Percentiles rank a stretch among this genome's conserved stretches.
Evolutionary conservation across 2,888 invertebrate species (phyloP).

Genomic region (Nineta flava): DNA sequence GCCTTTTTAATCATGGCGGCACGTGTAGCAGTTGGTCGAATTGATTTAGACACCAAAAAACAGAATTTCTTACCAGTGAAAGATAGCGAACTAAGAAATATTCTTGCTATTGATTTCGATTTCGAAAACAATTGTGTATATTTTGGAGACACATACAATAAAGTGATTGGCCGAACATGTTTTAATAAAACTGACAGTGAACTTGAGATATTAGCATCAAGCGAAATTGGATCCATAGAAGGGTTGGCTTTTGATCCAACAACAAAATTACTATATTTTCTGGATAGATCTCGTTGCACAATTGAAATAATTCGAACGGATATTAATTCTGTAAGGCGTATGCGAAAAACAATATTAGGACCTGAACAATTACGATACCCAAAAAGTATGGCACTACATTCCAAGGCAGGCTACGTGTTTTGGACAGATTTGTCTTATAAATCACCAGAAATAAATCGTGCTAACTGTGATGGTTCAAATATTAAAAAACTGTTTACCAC

Average conservation of each 20-base stretch:
- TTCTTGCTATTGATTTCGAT: slow-evolving; percentile 77
- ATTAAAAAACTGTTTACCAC: slow-evolving; percentile 46
- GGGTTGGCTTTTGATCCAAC: slow-evolving; percentile 85
- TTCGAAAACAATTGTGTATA: slow-evolving; percentile 70
- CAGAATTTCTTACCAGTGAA: slow-evolving; percentile 51
- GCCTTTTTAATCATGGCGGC: slow-evolving; percentile 72
- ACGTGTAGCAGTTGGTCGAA: slow-evolving; percentile 55
- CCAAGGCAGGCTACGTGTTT: slow-evolving; percentile 61
- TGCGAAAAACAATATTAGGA: slow-evolving; percentile 61
- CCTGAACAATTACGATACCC: slow-evolving; percentile 50
- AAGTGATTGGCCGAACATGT: slow-evolving; percentile 66
- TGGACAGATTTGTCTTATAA: slow-evolving; percentile 79
- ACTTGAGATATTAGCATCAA: slow-evolving; percentile 56
- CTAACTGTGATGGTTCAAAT: slow-evolving; percentile 62
- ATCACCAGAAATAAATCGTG: slow-evolving; percentile 62
- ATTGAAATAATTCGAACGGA: slow-evolving; percentile 69
- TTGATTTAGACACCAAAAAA: slow-evolving; percentile 42
- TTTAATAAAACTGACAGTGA: slow-evolving; percentile 44
- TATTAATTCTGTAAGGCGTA: slow-evolving; percentile 42
- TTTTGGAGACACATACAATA: slow-evolving; percentile 73
- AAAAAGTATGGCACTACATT: slow-evolving; percentile 68
- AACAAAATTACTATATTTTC: slow-evolving; percentile 71
- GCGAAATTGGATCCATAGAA: slow-evolving; percentile 63
- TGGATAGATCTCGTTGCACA: slow-evolving; percentile 61
- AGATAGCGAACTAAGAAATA: slow-evolving; percentile 63